Base-by-base conservation (phyloP, 2,113 vertebrate species). In the Theristicus caerulescens region DNA sequence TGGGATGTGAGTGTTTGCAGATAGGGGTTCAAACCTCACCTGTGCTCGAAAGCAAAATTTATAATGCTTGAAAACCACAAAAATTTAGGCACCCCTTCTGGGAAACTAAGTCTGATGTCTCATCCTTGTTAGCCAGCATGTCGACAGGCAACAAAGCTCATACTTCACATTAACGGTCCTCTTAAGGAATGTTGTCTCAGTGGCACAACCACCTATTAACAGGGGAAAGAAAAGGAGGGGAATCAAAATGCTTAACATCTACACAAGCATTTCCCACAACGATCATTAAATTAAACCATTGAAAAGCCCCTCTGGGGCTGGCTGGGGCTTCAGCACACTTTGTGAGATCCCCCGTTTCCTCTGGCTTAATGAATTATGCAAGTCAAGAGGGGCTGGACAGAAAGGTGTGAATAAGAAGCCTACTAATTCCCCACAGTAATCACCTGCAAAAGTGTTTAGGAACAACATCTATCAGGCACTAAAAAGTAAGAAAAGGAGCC, bases 401-500 rank as follows among this genome's bases (percentile, higher is more conserved):
- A 94, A 88, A 97, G 96, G 95, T 96, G 93, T 95, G 96, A 97
- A 91, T 93, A 95, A 94, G 93, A 79, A 96, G 70, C 58, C 71
- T 90, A 70, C 62, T 72, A 88, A 96, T 89, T 97, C 95, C 96
- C 93, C 71, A 93, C 47, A 83, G 95, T 78, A 97, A 97, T 90
- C 96, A 97, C 93, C 95, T 97, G 97, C 96, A 95, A 91, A 96
- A 96, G 64, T 66, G 51, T 91, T 96, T 90, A 96, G 78, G 74
- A 93, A 55, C 74, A 91, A 62, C 78, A 90, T 85, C 67, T 70
- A 96, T 96, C 90, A 97, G 84, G 66, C 93, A 70, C 25, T 82
- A 80, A 93, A 91, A 80, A 58, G 26, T 31, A 81, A 77, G 71
- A 77, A 94, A 95, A 82, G 16, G 26, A 87, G 64, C 11, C 44